Percentiles rank a stretch among this genome's conserved stretches.
Evolutionary conservation across 2,888 invertebrate genomes (phyloP).

Genomic region (Noctuana brunneofusca): DNA sequence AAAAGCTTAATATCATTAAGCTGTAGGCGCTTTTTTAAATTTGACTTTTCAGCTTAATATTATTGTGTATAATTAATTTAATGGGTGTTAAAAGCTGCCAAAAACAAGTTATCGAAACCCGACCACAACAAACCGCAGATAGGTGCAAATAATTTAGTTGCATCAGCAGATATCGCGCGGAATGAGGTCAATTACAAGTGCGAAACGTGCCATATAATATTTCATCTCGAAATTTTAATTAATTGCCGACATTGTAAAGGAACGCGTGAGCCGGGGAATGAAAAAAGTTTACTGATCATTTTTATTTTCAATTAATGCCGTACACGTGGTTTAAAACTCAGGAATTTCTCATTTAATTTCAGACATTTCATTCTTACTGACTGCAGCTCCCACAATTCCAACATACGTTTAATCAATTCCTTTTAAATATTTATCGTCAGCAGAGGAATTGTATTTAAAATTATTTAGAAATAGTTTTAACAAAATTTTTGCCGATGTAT

Average conservation of each 20-base stretch:
- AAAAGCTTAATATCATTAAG: too few relatives aligned
- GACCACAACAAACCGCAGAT: background rate
- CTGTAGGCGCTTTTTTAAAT: too few relatives aligned
- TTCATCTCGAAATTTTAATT: conserved; percentile 30
- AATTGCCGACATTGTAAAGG: conserved; percentile 23
- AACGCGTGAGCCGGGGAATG: conserved; percentile 6
- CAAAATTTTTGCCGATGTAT: too few relatives aligned
- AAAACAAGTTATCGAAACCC: background rate
- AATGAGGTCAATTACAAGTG: conserved; percentile 30
- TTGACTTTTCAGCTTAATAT: too few relatives aligned
- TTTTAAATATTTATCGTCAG: background rate
- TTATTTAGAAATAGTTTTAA: background rate
- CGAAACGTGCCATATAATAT: conserved; percentile 26
- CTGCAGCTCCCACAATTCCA: too few relatives aligned
- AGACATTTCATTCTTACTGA: background rate
- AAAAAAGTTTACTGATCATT: background rate
- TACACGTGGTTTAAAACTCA: background rate
- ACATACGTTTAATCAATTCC: background rate
- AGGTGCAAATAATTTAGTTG: conserved; percentile 18
- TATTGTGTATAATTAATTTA: too few relatives aligned
- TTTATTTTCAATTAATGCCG: conserved; percentile 6
- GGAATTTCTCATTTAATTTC: background rate
- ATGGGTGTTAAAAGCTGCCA: conserved; percentile 7
- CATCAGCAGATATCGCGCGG: conserved; percentile 4
- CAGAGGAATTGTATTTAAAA: background rate